Base-by-base conservation (phyloP, 2,113 vertebrate genomes). In the Ophiodon elongatus region DNA sequence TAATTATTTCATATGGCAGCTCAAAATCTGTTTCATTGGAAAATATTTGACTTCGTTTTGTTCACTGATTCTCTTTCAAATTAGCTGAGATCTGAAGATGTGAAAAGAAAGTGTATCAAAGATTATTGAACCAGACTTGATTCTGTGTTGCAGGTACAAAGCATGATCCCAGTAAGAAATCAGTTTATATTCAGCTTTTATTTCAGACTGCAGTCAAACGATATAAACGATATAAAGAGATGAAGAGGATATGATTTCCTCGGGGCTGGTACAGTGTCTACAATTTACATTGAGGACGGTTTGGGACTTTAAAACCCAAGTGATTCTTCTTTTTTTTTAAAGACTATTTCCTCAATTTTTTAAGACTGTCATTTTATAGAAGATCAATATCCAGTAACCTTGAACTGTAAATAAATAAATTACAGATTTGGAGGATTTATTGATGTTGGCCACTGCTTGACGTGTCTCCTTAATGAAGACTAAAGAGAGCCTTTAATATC, bases 401-500 rank as follows among this genome's bases (percentile, higher is more conserved):
- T 84, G 79, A 82, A 65, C 71, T 82, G 76, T 76, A 75, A 84
- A 80, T 81, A 83, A 87, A 76, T 45, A 76, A 73, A n/a, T n/a
- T n/a, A n/a, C 62, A 62, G 41, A 82, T 81, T 79, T 37, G 50
- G 66, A 70, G 27, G 69, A 29, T 23, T 56, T 5, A 27, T 64
- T 79, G 79, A 82, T 74, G 59, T 33, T 56, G 23, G 75, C 75
- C 67, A 29, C 54, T 70, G 73, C 67, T 88, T 69, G 37, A 33
- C 60, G 73, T 60, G 50, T 47, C 60, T 78, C 60, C 33, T 72
- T 88, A 88, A 93, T 90, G 82, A 91, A 83, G 56, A 87, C 84
- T 79, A 87, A 89, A 89, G 73, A 83, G 86, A 80, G n/a, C 31
- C 76, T 7, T n/a, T 91, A 87, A 86, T 88, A 35, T 88, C 15